A percentile compares a stretch with the other conserved stretches of the same genome.
phyloP scores from a whole-genome alignment of 2,888 invertebrate genomes.

The Kuschelorhynchus macadamiae region DNA sequence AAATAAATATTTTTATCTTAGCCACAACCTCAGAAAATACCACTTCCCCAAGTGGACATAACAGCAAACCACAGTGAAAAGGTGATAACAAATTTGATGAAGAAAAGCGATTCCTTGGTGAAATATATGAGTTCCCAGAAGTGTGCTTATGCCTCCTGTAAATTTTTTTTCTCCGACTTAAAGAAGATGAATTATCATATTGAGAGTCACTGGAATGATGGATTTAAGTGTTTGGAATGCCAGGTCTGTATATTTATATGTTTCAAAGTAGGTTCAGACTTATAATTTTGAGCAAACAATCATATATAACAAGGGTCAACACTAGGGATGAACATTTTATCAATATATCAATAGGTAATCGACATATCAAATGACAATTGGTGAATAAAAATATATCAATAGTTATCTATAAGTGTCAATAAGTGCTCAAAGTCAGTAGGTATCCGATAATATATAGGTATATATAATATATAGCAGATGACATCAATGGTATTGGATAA shows the following conservation, averaged over 20 bases:
- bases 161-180: slow-evolving; percentile 72
- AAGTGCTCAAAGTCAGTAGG: no score
- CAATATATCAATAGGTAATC: no score
- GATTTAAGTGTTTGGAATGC: slow-evolving; percentile 79
- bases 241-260: slow-evolving; percentile 53
- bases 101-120: slow-evolving; percentile 53
- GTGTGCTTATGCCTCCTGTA: slow-evolving; percentile 73
- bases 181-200: slow-evolving; percentile 77
- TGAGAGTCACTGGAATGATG: slow-evolving; percentile 71
- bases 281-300: no score
- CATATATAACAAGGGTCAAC: no score
- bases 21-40: slow-evolving; percentile 31
- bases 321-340: no score
- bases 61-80: slow-evolving; percentile 53
- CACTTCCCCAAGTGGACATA: slow-evolving; percentile 52
- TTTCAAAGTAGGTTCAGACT: neutral
- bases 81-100: slow-evolving; percentile 49
- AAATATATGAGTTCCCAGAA: slow-evolving; percentile 56
- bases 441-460: no score
- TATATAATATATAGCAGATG: no score
- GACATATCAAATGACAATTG: no score
- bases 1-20: no score
- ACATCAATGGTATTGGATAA: no score
- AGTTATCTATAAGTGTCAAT: no score
- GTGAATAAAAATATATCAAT: no score